phyloP scores from a whole-genome alignment of 2,888 invertebrate genomes.

The Micoletzkya japonica region DNA sequence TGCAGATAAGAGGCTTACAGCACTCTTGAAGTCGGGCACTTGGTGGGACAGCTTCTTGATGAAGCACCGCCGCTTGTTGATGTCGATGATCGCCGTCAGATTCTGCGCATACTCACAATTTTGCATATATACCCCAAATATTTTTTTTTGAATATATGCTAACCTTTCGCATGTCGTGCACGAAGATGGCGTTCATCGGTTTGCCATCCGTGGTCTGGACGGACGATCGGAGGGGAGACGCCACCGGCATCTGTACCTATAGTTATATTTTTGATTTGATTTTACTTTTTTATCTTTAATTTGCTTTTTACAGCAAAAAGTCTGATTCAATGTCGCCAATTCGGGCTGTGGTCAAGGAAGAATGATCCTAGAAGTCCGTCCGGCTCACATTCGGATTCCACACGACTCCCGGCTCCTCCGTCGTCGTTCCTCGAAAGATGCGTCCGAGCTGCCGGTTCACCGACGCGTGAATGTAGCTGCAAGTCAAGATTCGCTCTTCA shows the following conservation, averaged over 20 bases:
- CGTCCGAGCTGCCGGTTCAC: conserved; percentile 17
- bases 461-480: conserved; percentile 20
- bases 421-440: too few species aligned
- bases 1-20: too few species aligned
- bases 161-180: conserved; percentile 84
- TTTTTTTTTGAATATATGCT: neutral
- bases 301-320: too few species aligned
- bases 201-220: conserved; percentile 20
- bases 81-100: conserved; percentile 79
- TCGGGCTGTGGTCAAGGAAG: too few species aligned
- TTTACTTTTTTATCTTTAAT: too few species aligned
- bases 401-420: neutral
- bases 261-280: neutral
- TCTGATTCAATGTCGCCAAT: too few species aligned
- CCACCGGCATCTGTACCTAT: neutral
- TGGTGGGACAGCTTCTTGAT: conserved; percentile 80
- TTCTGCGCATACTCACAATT: conserved; percentile 67
- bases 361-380: too few species aligned
- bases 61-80: conserved; percentile 79
- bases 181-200: conserved; percentile 75
- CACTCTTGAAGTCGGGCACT: too few species aligned
- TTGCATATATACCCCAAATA: neutral
- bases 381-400: too few species aligned
- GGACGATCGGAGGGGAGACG: conserved; percentile 8
- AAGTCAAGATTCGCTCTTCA: neutral